phyloP scores from a whole-genome alignment of 2,888 invertebrate genomes.

The Desoria tigrina region DNA sequence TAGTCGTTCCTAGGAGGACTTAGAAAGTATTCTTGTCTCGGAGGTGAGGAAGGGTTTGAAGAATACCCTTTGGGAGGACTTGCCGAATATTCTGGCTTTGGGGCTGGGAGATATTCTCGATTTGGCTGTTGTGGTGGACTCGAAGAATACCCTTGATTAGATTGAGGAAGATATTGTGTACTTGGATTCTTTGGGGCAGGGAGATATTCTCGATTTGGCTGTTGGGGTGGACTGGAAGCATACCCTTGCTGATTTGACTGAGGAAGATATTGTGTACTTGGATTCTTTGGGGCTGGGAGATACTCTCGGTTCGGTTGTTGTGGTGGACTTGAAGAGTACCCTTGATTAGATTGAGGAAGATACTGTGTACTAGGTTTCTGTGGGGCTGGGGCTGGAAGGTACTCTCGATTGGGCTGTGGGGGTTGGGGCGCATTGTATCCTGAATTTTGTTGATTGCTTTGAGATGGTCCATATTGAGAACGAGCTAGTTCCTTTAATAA shows the following conservation, averaged over 20 bases:
- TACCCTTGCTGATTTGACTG: constrained; percentile 28
- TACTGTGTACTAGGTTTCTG: constrained; percentile 21
- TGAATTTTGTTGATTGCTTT: constrained; percentile 19
- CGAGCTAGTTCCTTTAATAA: too few relatives aligned
- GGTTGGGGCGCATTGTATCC: constrained; percentile 19
- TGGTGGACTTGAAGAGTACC: constrained; percentile 17
- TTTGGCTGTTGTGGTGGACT: neutral
- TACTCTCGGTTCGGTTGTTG: constrained; percentile 8
- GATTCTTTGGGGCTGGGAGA: neutral
- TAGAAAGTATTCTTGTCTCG: neutral
- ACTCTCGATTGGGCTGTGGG: constrained; percentile 1
- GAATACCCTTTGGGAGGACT: neutral
- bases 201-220: constrained; percentile 13
- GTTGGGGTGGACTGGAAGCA: neutral
- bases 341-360: constrained; percentile 22
- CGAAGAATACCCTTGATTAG: neutral
- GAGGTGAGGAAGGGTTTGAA: neutral
- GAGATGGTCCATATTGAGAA: too few relatives aligned
- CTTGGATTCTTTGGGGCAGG: constrained; percentile 14
- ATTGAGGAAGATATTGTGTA: neutral
- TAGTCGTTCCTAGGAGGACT: too few relatives aligned
- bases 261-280: constrained; percentile 21
- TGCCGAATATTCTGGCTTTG: constrained; percentile 4
- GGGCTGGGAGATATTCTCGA: constrained; percentile 23
- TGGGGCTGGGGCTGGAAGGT: neutral